A percentile compares a stretch with the other conserved stretches of the same genome.
These are phyloP conservation scores for Nasonia longicornis DNA, from an alignment of 1,140 invertebrate species.

Conservation along the genomic window DNA sequence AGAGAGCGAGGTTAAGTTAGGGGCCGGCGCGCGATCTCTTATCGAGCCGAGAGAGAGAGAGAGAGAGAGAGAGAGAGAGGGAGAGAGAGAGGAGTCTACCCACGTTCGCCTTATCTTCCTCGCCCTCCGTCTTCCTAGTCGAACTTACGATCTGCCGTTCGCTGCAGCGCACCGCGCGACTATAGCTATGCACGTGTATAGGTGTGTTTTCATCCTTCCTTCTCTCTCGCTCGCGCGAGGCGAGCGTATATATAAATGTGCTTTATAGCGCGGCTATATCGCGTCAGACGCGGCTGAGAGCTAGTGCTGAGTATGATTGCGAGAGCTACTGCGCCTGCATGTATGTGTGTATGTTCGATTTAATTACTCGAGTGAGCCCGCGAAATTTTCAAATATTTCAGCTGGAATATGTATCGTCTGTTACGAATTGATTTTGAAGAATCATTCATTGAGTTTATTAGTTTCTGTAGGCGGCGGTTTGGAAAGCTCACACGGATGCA, in stretches of 20 bases:
- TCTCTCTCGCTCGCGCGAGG: background rate
- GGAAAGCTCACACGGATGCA: too few species aligned
- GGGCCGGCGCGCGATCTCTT: conserved; percentile 55
- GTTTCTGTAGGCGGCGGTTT: too few species aligned
- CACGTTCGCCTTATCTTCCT: conserved; percentile 65
- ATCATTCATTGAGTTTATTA: background rate
- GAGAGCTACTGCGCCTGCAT: background rate
- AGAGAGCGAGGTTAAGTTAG: conserved; percentile 56
- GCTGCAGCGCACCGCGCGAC: background rate
- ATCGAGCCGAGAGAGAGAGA: conserved; percentile 54
- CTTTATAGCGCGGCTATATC: conserved; percentile 23
- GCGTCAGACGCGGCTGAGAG: background rate
- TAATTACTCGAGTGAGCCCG: conserved; percentile 18
- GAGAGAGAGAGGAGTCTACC: conserved; percentile 55
- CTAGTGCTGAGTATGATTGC: conserved; percentile 13
- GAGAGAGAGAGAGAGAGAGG: conserved; percentile 45
- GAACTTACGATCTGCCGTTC: conserved; percentile 41
- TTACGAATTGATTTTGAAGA: background rate
- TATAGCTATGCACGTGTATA: background rate
- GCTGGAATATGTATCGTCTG: background rate
- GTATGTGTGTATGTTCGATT: conserved; percentile 10
- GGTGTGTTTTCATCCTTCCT: background rate
- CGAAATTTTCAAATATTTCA: conserved; percentile 11
- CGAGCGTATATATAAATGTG: conserved; percentile 25
- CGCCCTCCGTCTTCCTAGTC: conserved; percentile 47